Evolutionary conservation across 2,113 vertebrate species (phyloP).

Genomic region (Eonycteris spelaea): DNA sequence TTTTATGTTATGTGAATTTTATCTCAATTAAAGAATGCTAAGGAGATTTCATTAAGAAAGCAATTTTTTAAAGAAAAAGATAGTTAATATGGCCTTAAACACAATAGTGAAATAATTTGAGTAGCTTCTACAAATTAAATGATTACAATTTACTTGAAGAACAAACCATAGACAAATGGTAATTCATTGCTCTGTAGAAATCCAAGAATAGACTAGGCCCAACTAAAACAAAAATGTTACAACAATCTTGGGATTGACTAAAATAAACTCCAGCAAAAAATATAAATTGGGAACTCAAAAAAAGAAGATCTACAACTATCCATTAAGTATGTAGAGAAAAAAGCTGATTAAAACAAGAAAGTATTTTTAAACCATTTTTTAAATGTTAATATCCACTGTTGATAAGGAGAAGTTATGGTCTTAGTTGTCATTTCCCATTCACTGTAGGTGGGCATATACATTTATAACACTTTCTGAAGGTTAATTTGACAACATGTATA

Average conservation of each 20-base stretch:
- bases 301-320: background rate
- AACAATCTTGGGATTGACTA: background rate
- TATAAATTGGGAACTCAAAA: background rate
- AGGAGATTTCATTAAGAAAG: background rate
- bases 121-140: conserved; percentile 21
- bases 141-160: background rate
- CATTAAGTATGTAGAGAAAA: background rate
- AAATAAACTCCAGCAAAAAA: background rate
- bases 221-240: background rate
- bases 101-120: background rate
- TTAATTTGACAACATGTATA: background rate
- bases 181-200: background rate
- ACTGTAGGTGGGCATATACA: background rate
- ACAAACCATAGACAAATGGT: background rate
- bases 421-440: background rate
- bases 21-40: background rate
- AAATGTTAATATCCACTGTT: background rate
- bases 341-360: background rate
- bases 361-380: background rate
- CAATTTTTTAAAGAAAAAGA: background rate
- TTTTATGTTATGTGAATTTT: background rate
- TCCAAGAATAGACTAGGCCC: background rate
- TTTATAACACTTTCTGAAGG: background rate
- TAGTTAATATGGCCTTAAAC: background rate
- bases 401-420: background rate